Evolutionary conservation across 2,797 vertebrate species (phyloP).

Genomic region (Pangasius larnaudii): DNA sequence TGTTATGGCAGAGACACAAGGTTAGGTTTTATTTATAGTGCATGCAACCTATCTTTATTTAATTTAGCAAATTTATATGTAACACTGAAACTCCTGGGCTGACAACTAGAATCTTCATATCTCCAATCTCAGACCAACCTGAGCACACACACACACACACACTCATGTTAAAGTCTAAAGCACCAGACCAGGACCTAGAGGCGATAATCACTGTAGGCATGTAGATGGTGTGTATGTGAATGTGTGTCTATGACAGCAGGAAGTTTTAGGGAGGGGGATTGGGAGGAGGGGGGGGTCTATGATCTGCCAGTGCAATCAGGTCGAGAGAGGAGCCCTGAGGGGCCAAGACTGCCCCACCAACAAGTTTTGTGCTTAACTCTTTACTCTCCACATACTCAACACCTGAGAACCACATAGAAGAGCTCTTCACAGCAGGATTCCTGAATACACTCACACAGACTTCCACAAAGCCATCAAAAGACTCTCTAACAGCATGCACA

Average conservation of each 20-base stretch:
- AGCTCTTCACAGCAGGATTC: conserved; percentile 77
- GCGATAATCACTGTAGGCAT: conserved; percentile 37
- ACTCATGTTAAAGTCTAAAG: background rate
- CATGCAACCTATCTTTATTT: background rate
- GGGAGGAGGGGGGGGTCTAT: conserved; percentile 48
- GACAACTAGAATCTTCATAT: background rate
- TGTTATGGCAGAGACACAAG: background rate
- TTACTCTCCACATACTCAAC: conserved; percentile 60
- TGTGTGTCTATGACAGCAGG: conserved; percentile 42
- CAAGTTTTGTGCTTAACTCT: conserved; percentile 38
- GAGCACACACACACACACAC: background rate
- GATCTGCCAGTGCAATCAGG: conserved; percentile 81
- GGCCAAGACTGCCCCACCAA: conserved; percentile 63
- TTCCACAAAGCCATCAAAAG: conserved; percentile 52
- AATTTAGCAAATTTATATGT: background rate
- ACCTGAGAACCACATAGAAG: conserved; percentile 69
- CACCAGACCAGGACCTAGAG: background rate
- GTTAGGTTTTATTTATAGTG: background rate
- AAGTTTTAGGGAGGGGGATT: conserved; percentile 20
- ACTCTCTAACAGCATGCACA: conserved; percentile 47
- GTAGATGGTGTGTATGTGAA: conserved; percentile 30
- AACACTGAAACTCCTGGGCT: background rate
- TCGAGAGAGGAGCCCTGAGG: conserved; percentile 70
- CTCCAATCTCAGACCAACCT: too few species aligned
- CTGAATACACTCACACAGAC: conserved; percentile 56